Percentiles rank a stretch among this genome's conserved stretches.
Evolutionary conservation across 1,140 invertebrate species (phyloP).

Genomic region (Rhynchophorus ferrugineus): DNA sequence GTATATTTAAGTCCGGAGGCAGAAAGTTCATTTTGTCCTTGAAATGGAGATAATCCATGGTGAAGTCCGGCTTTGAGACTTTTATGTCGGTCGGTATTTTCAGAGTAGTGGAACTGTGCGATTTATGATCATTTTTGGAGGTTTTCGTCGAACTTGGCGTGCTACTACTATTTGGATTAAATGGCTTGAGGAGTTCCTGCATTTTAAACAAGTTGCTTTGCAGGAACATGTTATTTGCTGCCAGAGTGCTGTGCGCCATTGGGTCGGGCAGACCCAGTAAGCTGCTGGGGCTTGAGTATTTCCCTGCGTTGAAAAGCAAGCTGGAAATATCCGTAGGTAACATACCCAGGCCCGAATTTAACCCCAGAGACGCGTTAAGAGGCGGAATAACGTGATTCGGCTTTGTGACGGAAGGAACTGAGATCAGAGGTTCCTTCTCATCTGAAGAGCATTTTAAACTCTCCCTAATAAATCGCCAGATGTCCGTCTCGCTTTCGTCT

Average conservation of each 20-base stretch:
- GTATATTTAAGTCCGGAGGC: conserved; percentile 42
- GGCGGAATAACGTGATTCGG: conserved; percentile 39
- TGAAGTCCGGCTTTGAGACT: conserved; percentile 31
- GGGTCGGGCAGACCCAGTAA: conserved; percentile 56
- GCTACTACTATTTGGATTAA: conserved; percentile 39
- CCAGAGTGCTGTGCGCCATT: conserved; percentile 58
- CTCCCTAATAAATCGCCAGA: conserved; percentile 56
- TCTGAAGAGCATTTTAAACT: conserved; percentile 47
- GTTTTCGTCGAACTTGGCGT: conserved; percentile 20
- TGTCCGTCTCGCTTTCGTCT: conserved; percentile 54
- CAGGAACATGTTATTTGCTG: conserved; percentile 61
- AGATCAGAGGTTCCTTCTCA: conserved; percentile 48
- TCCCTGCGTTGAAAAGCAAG: conserved; percentile 52
- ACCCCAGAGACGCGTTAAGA: conserved; percentile 42
- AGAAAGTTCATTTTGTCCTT: conserved; percentile 39
- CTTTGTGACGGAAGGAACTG: conserved; percentile 47
- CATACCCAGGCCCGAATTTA: conserved; percentile 49
- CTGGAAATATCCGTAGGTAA: conserved; percentile 53
- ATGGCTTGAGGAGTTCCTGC: conserved; percentile 46
- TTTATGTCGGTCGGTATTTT: conserved; percentile 37
- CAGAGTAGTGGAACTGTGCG: conserved; percentile 34
- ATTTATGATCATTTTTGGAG: conserved; percentile 36
- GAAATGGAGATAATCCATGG: conserved; percentile 35
- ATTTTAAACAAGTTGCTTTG: conserved; percentile 47
- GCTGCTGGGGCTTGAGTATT: conserved; percentile 49